Evolutionary conservation across 2,888 invertebrate genomes (phyloP).

Genomic region (Rhagium mordax): DNA sequence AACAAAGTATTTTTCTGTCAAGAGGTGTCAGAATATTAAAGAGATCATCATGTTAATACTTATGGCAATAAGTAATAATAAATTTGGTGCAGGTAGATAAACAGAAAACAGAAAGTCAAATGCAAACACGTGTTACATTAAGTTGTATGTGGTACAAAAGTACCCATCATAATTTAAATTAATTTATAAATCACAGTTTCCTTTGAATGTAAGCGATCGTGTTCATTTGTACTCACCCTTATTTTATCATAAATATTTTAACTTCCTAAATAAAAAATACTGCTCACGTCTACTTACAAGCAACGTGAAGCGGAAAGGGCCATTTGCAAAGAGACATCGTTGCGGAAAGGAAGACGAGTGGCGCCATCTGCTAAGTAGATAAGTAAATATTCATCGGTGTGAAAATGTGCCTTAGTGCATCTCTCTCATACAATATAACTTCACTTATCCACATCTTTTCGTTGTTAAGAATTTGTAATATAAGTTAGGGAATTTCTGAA

Average conservation of each 20-base stretch:
- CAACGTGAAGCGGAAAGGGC: conserved; percentile 71
- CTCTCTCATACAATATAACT: background rate
- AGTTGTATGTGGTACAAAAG: background rate
- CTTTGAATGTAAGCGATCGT: background rate
- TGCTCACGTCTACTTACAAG: conserved; percentile 62
- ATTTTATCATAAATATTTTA: conserved; percentile 16
- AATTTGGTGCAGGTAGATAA: too few relatives aligned
- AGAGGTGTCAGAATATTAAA: conserved; percentile 67
- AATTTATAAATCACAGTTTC: background rate
- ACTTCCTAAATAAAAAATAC: conserved; percentile 43
- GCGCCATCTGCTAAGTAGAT: conserved; percentile 30
- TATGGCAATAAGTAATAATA: too few relatives aligned
- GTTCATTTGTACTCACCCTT: conserved; percentile 14
- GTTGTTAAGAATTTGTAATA: background rate
- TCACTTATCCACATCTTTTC: too few relatives aligned
- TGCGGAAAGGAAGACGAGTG: conserved; percentile 32
- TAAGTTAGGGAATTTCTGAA: background rate
- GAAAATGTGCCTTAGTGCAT: background rate
- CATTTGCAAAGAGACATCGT: conserved; percentile 60
- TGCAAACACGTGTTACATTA: background rate
- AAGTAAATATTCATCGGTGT: background rate
- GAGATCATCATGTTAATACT: conserved; percentile 58
- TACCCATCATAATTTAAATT: background rate
- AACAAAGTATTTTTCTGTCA: conserved; percentile 65
- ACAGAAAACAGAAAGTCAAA: background rate